These are phyloP conservation scores for Diadromus collaris DNA, from an alignment of 2,888 invertebrate species.

Conservation along the genomic window DNA sequence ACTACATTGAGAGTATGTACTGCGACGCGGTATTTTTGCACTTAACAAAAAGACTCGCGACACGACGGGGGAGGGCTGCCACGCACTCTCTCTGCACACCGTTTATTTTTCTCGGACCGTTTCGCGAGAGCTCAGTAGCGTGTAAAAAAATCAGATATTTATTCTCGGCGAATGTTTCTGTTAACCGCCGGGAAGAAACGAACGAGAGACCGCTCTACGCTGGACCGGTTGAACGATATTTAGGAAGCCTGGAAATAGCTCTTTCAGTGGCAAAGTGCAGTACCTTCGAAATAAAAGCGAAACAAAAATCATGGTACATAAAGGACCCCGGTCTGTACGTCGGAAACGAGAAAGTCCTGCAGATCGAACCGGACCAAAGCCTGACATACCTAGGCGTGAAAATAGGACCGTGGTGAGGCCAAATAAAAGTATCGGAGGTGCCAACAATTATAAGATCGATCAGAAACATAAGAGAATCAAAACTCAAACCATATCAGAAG, in stretches of 20 bases:
- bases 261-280: conserved; percentile 49
- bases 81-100: too few relatives aligned
- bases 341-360: background rate
- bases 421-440: conserved; percentile 30
- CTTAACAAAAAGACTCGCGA: too few relatives aligned
- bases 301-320: conserved; percentile 41
- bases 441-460: background rate
- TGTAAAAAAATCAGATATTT: too few relatives aligned
- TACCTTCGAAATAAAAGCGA: background rate
- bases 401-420: conserved; percentile 41
- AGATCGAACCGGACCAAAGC: background rate
- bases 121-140: too few relatives aligned
- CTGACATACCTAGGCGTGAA: too few relatives aligned
- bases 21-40: too few relatives aligned
- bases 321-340: conserved; percentile 24
- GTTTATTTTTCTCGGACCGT: too few relatives aligned
- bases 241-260: conserved; percentile 37
- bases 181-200: conserved; percentile 12
- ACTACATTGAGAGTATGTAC: conserved; percentile 27
- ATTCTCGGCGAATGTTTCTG: too few relatives aligned
- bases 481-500: conserved; percentile 46
- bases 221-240: background rate
- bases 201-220: background rate
- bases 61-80: conserved; percentile 48
- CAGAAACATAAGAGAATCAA: background rate